These are phyloP conservation scores for Tetrao urogallus DNA, from an alignment of 2,113 vertebrate genomes.

Conservation along the genomic window DNA sequence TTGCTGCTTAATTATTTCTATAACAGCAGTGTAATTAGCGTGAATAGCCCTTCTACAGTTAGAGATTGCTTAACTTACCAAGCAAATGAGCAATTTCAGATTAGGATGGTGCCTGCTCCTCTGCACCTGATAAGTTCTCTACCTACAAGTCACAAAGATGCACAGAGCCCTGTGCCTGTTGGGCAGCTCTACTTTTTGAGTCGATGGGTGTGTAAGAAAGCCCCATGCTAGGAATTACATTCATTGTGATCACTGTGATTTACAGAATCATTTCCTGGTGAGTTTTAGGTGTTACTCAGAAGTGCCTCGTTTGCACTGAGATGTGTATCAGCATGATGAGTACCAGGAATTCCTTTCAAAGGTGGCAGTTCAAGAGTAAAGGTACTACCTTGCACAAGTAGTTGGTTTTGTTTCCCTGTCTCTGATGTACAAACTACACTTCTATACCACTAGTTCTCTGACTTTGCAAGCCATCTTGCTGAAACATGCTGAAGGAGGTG, in stretches of 20 bases:
- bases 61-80: too few species aligned
- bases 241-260: background rate
- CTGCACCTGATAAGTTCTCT: background rate
- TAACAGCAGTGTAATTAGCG: fast-evolving
- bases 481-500: background rate
- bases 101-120: background rate
- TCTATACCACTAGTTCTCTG: fast-evolving
- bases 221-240: background rate
- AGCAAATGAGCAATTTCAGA: background rate
- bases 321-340: background rate
- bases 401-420: background rate
- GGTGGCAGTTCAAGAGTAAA: background rate
- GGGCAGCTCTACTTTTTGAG: too few species aligned
- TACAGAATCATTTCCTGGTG: background rate
- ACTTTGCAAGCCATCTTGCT: background rate
- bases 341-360: background rate
- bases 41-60: background rate
- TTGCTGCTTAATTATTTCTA: background rate
- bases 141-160: background rate
- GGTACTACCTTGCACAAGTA: background rate
- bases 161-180: background rate
- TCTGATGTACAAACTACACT: fast-evolving
- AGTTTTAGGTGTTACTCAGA: background rate
- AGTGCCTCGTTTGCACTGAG: background rate
- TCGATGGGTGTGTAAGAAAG: background rate